A percentile compares a stretch with the other conserved stretches of the same genome.
phyloP scores from a whole-genome alignment of 2,888 invertebrate genomes.

The Chromoteleia sp. region DNA sequence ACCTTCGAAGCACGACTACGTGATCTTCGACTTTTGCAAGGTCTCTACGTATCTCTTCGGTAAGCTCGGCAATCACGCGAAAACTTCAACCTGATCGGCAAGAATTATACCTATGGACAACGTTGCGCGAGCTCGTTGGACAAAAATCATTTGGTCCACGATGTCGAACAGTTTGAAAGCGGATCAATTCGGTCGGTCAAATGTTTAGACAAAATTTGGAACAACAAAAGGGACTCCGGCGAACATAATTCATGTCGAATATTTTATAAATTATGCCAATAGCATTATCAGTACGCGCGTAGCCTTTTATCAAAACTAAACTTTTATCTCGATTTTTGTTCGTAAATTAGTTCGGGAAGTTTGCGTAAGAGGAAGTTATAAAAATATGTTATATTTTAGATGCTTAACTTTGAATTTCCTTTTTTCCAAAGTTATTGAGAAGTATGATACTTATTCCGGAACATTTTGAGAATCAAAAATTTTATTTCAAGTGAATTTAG shows the following conservation, averaged over 20 bases:
- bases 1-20: slow-evolving; percentile 60
- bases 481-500: slow-evolving; percentile 49
- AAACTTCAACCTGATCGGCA: slow-evolving; percentile 36
- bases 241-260: slow-evolving; percentile 30
- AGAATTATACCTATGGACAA: slow-evolving; percentile 37
- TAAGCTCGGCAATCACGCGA: slow-evolving; percentile 46
- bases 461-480: slow-evolving; percentile 51
- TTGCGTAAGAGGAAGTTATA: slow-evolving; percentile 33
- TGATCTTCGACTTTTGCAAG: slow-evolving; percentile 61
- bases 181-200: slow-evolving; percentile 5
- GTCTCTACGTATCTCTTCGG: slow-evolving; percentile 50
- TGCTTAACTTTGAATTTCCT: slow-evolving; percentile 38
- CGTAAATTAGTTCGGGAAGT: slow-evolving; percentile 41
- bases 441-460: slow-evolving; percentile 45
- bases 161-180: too few relatives aligned
- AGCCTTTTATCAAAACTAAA: slow-evolving; percentile 41
- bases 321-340: slow-evolving; percentile 45
- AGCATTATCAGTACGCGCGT: slow-evolving; percentile 21
- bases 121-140: slow-evolving; percentile 5
- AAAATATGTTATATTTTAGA: slow-evolving; percentile 57
- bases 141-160: slow-evolving; percentile 19
- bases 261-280: slow-evolving; percentile 14
- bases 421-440: slow-evolving; percentile 51
- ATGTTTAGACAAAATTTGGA: slow-evolving; percentile 4
- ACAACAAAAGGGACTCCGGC: neutral